Base-by-base conservation (phyloP, 2,113 vertebrate genomes). In the Colossoma macropomum region DNA sequence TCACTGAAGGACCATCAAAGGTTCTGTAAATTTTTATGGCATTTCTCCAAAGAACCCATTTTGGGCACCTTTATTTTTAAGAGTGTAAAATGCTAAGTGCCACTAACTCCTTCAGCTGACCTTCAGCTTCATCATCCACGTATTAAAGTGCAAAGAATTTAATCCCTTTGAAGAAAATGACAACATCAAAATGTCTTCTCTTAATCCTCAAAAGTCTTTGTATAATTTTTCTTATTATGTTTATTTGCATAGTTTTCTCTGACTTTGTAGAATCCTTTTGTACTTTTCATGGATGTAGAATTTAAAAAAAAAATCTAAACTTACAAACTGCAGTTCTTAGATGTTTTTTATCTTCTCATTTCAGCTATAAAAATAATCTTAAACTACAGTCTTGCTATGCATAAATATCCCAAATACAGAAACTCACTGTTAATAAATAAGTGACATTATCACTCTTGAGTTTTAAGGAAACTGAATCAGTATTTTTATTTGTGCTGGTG, bases 81-180 rank as follows among this genome's bases (percentile, higher is more conserved):
- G 23, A 62, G 23, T 25, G 56, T 60, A 11, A 70, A 30, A 41
- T 70, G 10, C 19, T 9, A 34, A 54, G 48, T 56, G 65, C 19
- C 77, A 38, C 30, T 52, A 66, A 82, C 54, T 80, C n/a, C 41
- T 66, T 75, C 71, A 66, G 60, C 28, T 12, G 21, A 75, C n/a
- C n/a, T 75, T 56, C 16, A n/a, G 10, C 23, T 3, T 15, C 11
- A 30, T 45, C 28, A 19, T 28, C 19, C 11, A 71, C 5, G 12
- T 7, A 15, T 65, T 63, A 3, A 74, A 69, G 8, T 7, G 28
- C 28, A 75, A 71, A 65, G 11, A 75, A 81, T 3, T 52, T 28
- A 34, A 27, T 73, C 16, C 69, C 34, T 76, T 59, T 60, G 11
- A 48, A 69, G 28, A 25, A 71, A 79, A 79, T 32, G 28, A 52